Evolutionary conservation across 1,140 invertebrate species (phyloP).

Genomic region (Drosophila nikananu): DNA sequence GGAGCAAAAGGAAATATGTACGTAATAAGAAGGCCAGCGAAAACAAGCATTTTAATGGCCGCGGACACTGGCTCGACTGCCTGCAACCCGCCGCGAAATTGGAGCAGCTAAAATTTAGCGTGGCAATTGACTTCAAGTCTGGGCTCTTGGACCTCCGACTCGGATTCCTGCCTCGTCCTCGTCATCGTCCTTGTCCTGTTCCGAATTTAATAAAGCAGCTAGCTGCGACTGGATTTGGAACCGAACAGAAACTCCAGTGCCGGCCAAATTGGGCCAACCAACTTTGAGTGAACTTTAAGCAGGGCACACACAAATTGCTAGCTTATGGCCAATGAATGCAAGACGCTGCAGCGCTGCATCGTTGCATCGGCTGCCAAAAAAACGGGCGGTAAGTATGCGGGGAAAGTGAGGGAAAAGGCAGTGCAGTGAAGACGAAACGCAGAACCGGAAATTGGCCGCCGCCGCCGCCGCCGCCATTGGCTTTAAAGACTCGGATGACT

Average conservation of each 20-base stretch:
- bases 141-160: conserved; percentile 23
- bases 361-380: conserved; percentile 39
- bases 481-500: conserved; percentile 80
- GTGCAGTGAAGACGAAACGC: conserved; percentile 14
- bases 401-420: conserved; percentile 1
- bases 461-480: conserved; percentile 58
- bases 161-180: conserved; percentile 5
- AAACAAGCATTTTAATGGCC: conserved; percentile 78
- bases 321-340: conserved; percentile 82
- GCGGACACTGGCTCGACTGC: conserved; percentile 40
- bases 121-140: conserved; percentile 73
- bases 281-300: conserved; percentile 66
- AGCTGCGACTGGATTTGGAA: conserved; percentile 40
- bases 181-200: not conserved
- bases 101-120: conserved; percentile 71
- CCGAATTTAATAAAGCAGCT: conserved; percentile 66
- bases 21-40: conserved; percentile 70
- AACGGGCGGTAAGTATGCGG: conserved; percentile 7
- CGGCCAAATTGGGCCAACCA: conserved; percentile 69
- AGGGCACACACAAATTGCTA: conserved; percentile 68
- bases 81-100: conserved; percentile 46
- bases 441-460: conserved; percentile 75
- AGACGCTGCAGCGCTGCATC: conserved; percentile 55
- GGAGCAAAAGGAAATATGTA: conserved; percentile 65
- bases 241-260: conserved; percentile 19